Evolutionary conservation across 1,140 invertebrate species (phyloP), one percentile per base, ranked within the genome.

Genomic region (Drosophila nannoptera): DNA sequence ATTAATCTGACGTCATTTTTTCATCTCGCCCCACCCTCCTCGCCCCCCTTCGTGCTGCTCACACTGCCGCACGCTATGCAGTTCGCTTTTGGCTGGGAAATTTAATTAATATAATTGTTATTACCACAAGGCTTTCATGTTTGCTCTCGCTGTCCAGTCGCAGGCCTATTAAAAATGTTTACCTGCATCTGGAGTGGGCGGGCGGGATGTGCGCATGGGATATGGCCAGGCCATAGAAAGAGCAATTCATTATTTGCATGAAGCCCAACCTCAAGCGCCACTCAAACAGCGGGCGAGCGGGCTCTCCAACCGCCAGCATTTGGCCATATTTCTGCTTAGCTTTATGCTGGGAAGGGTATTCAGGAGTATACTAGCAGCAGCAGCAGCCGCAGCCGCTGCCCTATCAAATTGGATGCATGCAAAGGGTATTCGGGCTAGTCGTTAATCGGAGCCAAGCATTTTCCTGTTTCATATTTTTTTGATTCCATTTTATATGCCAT

Each of bases 81-180:
- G 32, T 45, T 64, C 22, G 22, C 22, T 56, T 56, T 56, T 16
- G 16, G 36, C 48, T 82, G 62, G 75, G 62, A 66, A 75, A 82
- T 83, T 83, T 82, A 83, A 82, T 82, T 83, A 82, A 82, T 83
- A 64, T 82, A 82, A 82, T 82, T 82, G 75, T 83, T 73, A 62
- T 74, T 49, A 73, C 80, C 78, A 69, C 78, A 73, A 59, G 32
- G 46, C 54, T 33, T 22, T 42, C 42, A 36, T 59, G 32, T 29
- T 50, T 49, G 53, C 58, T 12, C 38, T 5, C 38, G 31, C 12
- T n/a, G 9, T 32, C 14, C 32, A 42, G 11, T 29, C n/a, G 14
- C 40, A 55, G 60, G 56, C 76, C 76, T 75, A 80, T 80, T 78
- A 80, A 80, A 78, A 80, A 43, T 59, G 61, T 62, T 43, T 59